A percentile compares a stretch with the other conserved stretches of the same genome.
Conservation (phyloP, 1,140 invertebrate species). For the Zaprionus kolodkinae region DNA sequence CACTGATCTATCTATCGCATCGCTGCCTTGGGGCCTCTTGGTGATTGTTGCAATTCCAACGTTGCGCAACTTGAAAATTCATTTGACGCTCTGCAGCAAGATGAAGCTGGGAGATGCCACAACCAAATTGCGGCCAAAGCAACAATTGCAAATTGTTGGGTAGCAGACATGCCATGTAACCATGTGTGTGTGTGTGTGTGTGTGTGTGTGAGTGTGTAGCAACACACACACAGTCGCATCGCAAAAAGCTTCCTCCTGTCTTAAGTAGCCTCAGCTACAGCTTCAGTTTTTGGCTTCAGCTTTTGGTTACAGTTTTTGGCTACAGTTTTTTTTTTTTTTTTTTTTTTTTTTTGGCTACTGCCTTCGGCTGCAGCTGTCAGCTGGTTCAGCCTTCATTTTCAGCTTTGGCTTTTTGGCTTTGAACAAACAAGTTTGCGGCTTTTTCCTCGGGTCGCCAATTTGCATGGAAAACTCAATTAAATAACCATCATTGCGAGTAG, state of each 20-base stretch:
- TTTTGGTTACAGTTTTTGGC: neutral
- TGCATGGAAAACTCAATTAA: slow-evolving; percentile 64
- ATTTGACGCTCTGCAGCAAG: slow-evolving; percentile 31
- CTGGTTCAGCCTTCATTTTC: slow-evolving; percentile 42
- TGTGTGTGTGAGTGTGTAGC: slow-evolving; percentile 23
- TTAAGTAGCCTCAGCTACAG: slow-evolving; percentile 31
- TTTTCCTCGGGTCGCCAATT: slow-evolving; percentile 29
- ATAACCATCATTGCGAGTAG: slow-evolving; percentile 21
- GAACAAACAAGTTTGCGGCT: slow-evolving; percentile 46
- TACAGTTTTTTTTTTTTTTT: neutral
- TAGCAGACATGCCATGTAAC: slow-evolving; percentile 50
- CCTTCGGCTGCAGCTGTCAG: slow-evolving; percentile 23
- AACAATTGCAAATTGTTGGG: slow-evolving; percentile 78
- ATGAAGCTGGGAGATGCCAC: slow-evolving; percentile 59
- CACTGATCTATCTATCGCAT: neutral
- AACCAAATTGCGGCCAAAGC: slow-evolving; percentile 68
- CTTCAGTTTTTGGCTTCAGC: neutral
- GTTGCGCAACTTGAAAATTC: slow-evolving; percentile 57
- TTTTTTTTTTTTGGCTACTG: neutral
- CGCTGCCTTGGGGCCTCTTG: neutral
- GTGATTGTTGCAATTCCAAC: slow-evolving; percentile 34
- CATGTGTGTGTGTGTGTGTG: slow-evolving; percentile 13
- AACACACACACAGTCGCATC: slow-evolving; percentile 23
- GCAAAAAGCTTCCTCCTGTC: slow-evolving; percentile 34
- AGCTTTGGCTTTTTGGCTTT: slow-evolving; percentile 24